A percentile compares a stretch with the other conserved stretches of the same genome.
Conservation (phyloP, 2,797 vertebrate genomes). For the Pseudopleuronectes americanus region DNA sequence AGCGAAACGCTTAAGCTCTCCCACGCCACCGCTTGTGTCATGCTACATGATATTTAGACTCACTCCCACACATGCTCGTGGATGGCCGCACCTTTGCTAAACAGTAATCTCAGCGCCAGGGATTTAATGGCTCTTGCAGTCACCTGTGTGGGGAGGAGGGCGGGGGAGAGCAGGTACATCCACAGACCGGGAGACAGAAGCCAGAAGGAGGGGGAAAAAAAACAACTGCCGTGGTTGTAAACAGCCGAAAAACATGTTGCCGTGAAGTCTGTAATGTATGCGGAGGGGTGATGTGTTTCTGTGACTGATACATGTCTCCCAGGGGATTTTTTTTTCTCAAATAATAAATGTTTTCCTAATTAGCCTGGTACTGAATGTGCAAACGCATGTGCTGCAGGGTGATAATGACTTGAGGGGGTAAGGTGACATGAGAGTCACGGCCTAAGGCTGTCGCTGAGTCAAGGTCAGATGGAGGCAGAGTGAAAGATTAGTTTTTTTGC, state of each 20-base stretch:
- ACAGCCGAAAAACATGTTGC: conserved; percentile 61
- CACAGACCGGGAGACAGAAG: conserved; percentile 24
- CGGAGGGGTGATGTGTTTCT: conserved; percentile 55
- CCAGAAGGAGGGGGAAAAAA: conserved; percentile 4
- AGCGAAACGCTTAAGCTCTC: conserved; percentile 9
- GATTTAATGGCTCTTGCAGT: conserved; percentile 43
- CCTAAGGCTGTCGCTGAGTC: conserved; percentile 54
- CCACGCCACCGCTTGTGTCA: conserved; percentile 29
- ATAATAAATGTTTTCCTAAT: conserved; percentile 76
- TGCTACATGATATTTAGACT: conserved; percentile 37
- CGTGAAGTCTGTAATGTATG: conserved; percentile 66
- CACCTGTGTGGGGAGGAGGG: conserved; percentile 34
- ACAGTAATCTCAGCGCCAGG: conserved; percentile 27
- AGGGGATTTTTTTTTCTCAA: conserved; percentile 55
- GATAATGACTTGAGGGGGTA: conserved; percentile 50
- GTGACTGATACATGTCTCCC: conserved; percentile 59
- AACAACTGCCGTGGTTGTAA: conserved; percentile 35
- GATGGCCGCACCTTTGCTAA: conserved; percentile 30
- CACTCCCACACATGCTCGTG: conserved; percentile 41
- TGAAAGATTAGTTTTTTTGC: conserved; percentile 23
- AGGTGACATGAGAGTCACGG: conserved; percentile 44
- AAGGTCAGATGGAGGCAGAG: conserved; percentile 48
- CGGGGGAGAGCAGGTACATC: conserved; percentile 30
- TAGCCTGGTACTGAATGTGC: conserved; percentile 47
- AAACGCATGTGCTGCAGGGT: conserved; percentile 45